Percentiles rank a stretch among this genome's conserved stretches.
phyloP scores from a whole-genome alignment of 2,113 vertebrate species.

The Condylura cristata region DNA sequence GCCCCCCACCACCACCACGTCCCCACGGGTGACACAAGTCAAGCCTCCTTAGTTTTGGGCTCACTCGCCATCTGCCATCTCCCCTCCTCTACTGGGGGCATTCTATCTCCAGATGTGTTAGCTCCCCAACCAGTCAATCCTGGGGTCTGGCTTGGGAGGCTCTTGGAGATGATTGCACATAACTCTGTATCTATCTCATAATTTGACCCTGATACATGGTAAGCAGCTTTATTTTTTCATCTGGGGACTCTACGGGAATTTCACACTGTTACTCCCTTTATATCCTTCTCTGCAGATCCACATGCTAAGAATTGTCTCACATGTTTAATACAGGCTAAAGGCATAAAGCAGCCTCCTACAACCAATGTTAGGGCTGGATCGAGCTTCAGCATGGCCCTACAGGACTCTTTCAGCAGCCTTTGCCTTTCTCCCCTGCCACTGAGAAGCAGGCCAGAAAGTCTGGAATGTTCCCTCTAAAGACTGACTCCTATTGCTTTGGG shows the following conservation, averaged over 20 bases:
- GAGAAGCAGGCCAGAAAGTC: not conserved
- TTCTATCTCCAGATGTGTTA: not conserved
- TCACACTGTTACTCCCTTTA: not conserved
- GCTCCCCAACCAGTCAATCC: not conserved
- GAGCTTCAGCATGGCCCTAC: not conserved
- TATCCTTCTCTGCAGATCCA: not conserved
- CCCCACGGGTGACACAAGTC: not conserved
- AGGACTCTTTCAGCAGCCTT: not conserved
- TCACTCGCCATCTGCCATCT: not conserved
- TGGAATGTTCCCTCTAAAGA: not conserved
- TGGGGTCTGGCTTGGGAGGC: not conserved
- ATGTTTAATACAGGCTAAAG: not conserved
- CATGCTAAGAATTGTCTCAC: not conserved
- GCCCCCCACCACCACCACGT: fast-evolving
- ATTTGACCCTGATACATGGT: not conserved
- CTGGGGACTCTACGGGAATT: not conserved
- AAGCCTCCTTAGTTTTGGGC: not conserved
- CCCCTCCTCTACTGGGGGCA: not conserved
- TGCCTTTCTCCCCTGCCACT: not conserved
- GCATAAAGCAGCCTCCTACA: not conserved
- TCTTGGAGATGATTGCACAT: not conserved
- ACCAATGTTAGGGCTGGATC: not conserved
- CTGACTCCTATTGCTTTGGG: not conserved
- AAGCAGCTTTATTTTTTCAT: not conserved
- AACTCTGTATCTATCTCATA: not conserved